A percentile compares a stretch with the other conserved stretches of the same genome.
phyloP scores from a whole-genome alignment of 2,797 vertebrate genomes.

The Tamandua tetradactyla region DNA sequence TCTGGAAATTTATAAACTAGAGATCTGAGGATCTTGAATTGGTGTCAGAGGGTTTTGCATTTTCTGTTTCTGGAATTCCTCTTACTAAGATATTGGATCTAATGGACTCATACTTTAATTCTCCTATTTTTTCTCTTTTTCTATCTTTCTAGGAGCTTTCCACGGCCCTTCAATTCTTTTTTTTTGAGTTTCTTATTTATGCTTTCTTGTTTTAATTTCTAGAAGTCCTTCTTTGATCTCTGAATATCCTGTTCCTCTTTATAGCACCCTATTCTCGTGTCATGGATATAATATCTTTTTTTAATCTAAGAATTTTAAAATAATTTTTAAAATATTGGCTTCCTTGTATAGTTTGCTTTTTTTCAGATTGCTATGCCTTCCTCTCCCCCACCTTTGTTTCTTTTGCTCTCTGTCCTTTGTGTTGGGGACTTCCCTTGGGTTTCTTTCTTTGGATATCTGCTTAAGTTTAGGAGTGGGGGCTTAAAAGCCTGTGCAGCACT shows the following conservation, averaged over 20 bases:
- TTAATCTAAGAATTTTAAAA: neutral
- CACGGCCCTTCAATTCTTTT: neutral
- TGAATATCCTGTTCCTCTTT: neutral
- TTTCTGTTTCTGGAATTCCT: neutral
- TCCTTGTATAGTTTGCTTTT: neutral
- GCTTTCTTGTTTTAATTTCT: neutral
- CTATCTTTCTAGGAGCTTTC: neutral
- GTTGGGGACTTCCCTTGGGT: neutral
- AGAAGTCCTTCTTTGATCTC: neutral
- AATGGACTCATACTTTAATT: neutral
- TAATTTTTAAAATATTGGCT: neutral
- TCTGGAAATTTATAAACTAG: neutral
- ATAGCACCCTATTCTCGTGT: constrained; percentile 14
- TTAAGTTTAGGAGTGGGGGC: neutral
- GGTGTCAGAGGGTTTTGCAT: neutral
- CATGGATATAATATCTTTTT: neutral
- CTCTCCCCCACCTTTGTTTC: neutral
- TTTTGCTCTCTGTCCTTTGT: neutral
- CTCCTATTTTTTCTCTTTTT: neutral
- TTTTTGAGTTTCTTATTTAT: constrained; percentile 24
- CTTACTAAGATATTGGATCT: neutral
- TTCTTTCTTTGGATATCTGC: neutral
- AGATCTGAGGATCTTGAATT: neutral
- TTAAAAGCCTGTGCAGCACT: neutral
- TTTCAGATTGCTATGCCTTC: neutral